These are phyloP conservation scores for Apaloderma vittatum DNA, from an alignment of 2,113 vertebrate genomes.

Conservation along the genomic window DNA sequence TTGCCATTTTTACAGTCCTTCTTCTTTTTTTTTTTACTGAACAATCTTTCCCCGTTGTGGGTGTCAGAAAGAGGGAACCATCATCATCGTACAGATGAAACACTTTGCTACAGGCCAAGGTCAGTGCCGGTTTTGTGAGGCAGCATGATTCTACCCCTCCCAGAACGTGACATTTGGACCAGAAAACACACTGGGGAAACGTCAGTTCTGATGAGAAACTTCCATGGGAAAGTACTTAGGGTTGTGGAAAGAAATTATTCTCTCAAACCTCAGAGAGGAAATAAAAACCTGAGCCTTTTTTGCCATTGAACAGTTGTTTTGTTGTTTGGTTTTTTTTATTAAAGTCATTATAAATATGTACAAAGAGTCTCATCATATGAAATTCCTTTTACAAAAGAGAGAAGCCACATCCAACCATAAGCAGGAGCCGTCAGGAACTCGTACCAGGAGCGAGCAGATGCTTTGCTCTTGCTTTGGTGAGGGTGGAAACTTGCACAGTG, in stretches of 20 bases:
- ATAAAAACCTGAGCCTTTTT: background rate
- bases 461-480: constrained; percentile 31
- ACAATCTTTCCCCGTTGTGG: background rate
- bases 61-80: background rate
- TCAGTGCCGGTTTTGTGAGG: background rate
- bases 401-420: constrained; percentile 55
- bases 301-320: constrained; percentile 66
- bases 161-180: background rate
- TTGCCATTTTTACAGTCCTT: background rate
- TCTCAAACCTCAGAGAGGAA: background rate
- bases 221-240: background rate
- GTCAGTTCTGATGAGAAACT: background rate
- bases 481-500: constrained; percentile 57
- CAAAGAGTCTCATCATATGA: constrained; percentile 83
- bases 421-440: background rate
- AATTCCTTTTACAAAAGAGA: constrained; percentile 84
- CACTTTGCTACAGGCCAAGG: background rate
- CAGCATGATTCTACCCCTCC: background rate
- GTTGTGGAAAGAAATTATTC: background rate
- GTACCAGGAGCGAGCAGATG: background rate
- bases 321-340: constrained; percentile 72
- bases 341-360: constrained; percentile 87
- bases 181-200: background rate
- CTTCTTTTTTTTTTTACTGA: background rate
- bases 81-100: background rate